Percentiles rank a stretch among this genome's conserved stretches.
phyloP scores from a whole-genome alignment of 2,888 invertebrate species.

The Philonicus albiceps region DNA sequence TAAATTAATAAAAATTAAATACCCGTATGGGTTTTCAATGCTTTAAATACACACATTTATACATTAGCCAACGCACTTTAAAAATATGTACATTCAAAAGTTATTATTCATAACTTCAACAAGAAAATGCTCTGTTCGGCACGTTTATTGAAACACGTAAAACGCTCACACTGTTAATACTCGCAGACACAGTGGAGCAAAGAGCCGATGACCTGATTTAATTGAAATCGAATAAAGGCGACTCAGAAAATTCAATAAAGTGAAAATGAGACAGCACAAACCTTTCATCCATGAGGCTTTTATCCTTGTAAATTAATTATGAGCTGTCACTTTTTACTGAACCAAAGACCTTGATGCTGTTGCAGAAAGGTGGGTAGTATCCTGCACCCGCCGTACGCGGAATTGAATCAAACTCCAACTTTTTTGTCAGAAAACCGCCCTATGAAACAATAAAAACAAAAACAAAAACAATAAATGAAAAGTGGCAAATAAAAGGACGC shows the following conservation, averaged over 20 bases:
- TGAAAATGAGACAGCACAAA: neutral
- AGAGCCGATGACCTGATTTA: neutral
- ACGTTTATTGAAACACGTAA: neutral
- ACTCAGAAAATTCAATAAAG: neutral
- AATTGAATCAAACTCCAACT: neutral
- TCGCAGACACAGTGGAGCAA: neutral
- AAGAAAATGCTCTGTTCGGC: neutral
- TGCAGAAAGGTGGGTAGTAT: neutral
- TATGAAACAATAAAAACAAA: neutral
- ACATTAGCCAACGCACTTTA: too few relatives aligned
- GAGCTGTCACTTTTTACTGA: neutral
- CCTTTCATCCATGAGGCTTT: neutral
- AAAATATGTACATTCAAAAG: neutral
- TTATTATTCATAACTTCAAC: neutral
- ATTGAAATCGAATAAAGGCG: neutral
- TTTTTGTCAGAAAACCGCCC: neutral
- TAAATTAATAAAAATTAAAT: too few relatives aligned
- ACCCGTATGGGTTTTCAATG: too few relatives aligned
- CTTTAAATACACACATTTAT: too few relatives aligned
- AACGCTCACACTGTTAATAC: neutral
- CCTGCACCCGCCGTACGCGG: neutral
- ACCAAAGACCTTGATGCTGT: neutral
- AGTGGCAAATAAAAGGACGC: neutral
- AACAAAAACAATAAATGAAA: neutral
- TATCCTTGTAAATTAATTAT: constrained; percentile 15